Evolutionary conservation across 2,888 invertebrate genomes (phyloP), one percentile per base, ranked within the genome.

Genomic region (Eumerus sabulonum): DNA sequence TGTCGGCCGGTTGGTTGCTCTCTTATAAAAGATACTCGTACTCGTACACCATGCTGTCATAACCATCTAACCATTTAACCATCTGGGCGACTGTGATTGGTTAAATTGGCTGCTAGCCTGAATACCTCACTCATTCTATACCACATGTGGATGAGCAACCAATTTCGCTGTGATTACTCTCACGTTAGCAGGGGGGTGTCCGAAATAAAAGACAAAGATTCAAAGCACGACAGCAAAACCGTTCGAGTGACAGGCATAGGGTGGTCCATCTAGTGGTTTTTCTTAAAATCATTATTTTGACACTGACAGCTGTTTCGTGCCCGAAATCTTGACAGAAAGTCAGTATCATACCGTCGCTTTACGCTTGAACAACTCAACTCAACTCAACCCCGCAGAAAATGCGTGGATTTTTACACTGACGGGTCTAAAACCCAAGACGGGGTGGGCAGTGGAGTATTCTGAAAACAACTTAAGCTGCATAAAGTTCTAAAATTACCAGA

Each of bases 91-190:
- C 44, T 42, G n/a, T 44, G 44, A 59, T 76, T 64, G 64, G 36
- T 47, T 54, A 59, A 76, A 76, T 59, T 76, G 64, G 76, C 72
- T 76, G 76, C 36, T 56, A 72, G 44, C 72, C 76, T 66, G 66
- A 66, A 72, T 76, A 56, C 60, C 48, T 16, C 9, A 70, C 45
- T 47, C 51, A 63, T 53, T 36, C 13, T 7, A 11, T 14, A 9
- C 7, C 12, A 19, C 5, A n/a, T 44, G 16, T 47, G 54, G 57
- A 67, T 38, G 44, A 63, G 51, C 9, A n/a, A 3, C 11, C 42
- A 44, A 68, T 68, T 68, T 57, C 17, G 62, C 50, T 74, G 9
- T 48, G 45, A 59, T 63, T 56, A 36, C 47, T 35, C 47, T 27
- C 14, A 42, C 44, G 18, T 59, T 35, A 51, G 40, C 18, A 54